Evolutionary conservation across 2,797 vertebrate genomes (phyloP), one percentile per base, ranked within the genome.

Genomic region (Anas acuta): DNA sequence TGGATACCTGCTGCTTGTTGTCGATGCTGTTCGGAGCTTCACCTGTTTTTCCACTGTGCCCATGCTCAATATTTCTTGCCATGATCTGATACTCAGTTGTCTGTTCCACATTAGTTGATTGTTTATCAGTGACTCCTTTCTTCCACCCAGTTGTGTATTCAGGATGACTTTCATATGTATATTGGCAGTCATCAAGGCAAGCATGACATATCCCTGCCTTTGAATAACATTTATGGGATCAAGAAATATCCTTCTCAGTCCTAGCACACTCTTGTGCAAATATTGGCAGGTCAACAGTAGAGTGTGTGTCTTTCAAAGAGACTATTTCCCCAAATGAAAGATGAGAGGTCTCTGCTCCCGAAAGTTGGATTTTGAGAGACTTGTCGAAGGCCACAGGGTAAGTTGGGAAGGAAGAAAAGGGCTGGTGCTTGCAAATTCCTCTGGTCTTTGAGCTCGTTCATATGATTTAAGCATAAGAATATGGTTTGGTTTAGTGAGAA

Each of bases 401-500:
- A 57, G 74, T 9, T 60, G 75, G 74, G 72, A 90, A 81, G 64
- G 43, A 84, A 79, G 66, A 81, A 88, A 93, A 95, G 17, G 56
- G 56, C 72, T 84, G 67, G 53, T 3, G 71, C 83, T 91, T 90
- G 83, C 74, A 82, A 96, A 96, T 96, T 89, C 87, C 80, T 96
- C 88, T 39, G 69, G 57, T 87, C 74, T 90, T 90, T 89, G 81
- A 92, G 94, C 61, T 93, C 69, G 6, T 45, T 93, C 49, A 6
- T 74, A 41, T 84, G 84, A 77, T 85, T 96, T 87, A 94, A 94
- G 60, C 0, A 2, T 54, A 89, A 69, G 88, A 80, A 95, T 95
- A 96, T 93, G 96, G 94, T 95, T 96, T 90, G 89, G 61, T 69
- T 95, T 95, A 95, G 90, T 53, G 84, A n/a, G 53, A 71, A 66